Conservation (phyloP, 2,797 vertebrate genomes). For the Rhinogobio ventralis region DNA sequence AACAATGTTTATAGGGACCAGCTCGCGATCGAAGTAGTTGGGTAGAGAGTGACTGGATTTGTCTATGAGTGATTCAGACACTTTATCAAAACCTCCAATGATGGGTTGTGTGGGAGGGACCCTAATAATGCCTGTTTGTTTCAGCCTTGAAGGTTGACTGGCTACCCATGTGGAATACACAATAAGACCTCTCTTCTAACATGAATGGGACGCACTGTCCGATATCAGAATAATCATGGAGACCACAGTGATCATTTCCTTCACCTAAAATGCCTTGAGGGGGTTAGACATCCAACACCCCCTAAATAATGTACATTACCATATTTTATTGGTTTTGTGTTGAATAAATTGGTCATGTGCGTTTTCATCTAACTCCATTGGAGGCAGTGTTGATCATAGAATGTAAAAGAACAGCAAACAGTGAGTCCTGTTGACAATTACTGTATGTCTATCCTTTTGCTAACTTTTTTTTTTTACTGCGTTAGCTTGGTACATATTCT, state of each 20-base stretch:
- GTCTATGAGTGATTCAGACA: slow-evolving; percentile 40
- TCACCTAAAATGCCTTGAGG: background rate
- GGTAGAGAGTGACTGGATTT: background rate
- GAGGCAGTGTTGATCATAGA: slow-evolving; percentile 8
- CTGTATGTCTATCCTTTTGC: background rate
- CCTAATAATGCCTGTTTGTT: slow-evolving; percentile 52
- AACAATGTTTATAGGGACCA: background rate
- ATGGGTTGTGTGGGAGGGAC: slow-evolving; percentile 13
- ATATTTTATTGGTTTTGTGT: background rate
- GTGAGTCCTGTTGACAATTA: background rate
- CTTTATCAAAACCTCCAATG: slow-evolving; percentile 54
- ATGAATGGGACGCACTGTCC: slow-evolving; percentile 67
- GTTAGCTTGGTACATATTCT: background rate
- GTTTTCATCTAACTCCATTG: background rate
- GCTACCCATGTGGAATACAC: slow-evolving; percentile 69
- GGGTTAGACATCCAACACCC: background rate
- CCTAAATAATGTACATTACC: background rate
- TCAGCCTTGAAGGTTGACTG: slow-evolving; percentile 36
- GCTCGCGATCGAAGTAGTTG: background rate
- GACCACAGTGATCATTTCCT: background rate
- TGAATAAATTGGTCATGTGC: background rate
- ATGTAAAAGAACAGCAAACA: background rate
- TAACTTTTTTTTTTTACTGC: background rate
- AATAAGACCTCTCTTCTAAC: slow-evolving; percentile 64
- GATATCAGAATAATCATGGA: background rate